Evolutionary conservation across 1,140 invertebrate species (phyloP).

Genomic region (Aphaenogaster floridana): DNA sequence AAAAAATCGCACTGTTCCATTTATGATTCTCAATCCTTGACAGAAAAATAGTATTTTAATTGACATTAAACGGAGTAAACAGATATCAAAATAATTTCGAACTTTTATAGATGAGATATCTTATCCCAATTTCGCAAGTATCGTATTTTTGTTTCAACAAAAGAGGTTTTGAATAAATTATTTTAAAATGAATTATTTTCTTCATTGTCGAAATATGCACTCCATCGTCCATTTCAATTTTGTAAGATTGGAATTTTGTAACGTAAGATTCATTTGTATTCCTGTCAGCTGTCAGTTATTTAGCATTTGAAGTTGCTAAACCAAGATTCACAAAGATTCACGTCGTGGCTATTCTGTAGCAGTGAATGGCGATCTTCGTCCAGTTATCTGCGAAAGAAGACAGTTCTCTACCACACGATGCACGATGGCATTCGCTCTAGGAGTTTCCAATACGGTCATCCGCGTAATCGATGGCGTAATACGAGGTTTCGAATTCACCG

Average conservation of each 20-base stretch:
- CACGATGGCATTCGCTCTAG: slow-evolving; percentile 20
- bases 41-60: neutral
- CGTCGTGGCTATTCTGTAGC: slow-evolving; percentile 2
- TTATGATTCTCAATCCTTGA: neutral
- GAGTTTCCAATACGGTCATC: slow-evolving; percentile 37
- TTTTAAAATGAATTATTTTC: neutral
- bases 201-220: neutral
- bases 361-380: slow-evolving; percentile 34
- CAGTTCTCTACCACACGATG: neutral
- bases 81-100: neutral
- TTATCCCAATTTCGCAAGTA: neutral
- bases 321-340: slow-evolving; percentile 19
- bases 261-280: slow-evolving; percentile 12
- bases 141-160: neutral
- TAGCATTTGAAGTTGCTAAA: slow-evolving; percentile 40
- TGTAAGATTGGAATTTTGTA: slow-evolving; percentile 19
- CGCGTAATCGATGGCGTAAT: slow-evolving; percentile 50
- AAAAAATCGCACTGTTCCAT: neutral
- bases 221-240: slow-evolving; percentile 17
- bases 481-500: slow-evolving; percentile 24
- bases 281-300: slow-evolving; percentile 20
- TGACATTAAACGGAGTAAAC: neutral
- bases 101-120: neutral
- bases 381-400: slow-evolving; percentile 8
- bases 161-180: neutral